Conservation (phyloP, 2,113 vertebrate species). For the Gavialis gangeticus region DNA sequence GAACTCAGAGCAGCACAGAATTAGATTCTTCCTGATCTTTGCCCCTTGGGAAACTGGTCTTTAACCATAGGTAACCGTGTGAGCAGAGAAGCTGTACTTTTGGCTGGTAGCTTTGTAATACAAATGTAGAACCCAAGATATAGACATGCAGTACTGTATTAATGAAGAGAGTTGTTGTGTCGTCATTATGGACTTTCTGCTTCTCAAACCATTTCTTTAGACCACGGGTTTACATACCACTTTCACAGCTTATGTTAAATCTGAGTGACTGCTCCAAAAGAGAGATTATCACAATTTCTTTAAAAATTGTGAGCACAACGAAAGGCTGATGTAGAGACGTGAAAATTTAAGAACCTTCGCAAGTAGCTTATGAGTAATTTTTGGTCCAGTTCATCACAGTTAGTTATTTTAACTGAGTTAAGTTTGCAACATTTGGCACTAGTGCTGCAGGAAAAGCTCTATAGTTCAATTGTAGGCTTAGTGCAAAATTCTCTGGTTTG, state of each 20-base stretch:
- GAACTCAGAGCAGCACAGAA: background rate
- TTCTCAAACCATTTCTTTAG: background rate
- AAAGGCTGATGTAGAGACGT: background rate
- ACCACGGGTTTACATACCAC: background rate
- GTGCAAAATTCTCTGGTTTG: fast-evolving
- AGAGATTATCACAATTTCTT: background rate
- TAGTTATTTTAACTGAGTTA: background rate
- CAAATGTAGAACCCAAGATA: background rate
- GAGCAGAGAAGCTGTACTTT: background rate
- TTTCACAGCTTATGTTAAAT: background rate
- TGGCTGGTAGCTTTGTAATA: background rate
- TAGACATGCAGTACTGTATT: background rate
- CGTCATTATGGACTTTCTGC: background rate
- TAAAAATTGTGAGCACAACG: background rate
- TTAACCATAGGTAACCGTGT: background rate
- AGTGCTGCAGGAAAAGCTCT: fast-evolving
- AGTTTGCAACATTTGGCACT: background rate
- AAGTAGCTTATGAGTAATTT: background rate
- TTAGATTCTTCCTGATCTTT: background rate
- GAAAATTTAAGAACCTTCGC: background rate
- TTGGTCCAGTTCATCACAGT: background rate
- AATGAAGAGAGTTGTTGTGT: background rate
- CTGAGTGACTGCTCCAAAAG: background rate
- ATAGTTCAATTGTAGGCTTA: background rate
- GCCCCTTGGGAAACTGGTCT: background rate